A percentile compares a stretch with the other conserved stretches of the same genome.
phyloP scores from a whole-genome alignment of 2,888 invertebrate genomes.

The Acleris literana region DNA sequence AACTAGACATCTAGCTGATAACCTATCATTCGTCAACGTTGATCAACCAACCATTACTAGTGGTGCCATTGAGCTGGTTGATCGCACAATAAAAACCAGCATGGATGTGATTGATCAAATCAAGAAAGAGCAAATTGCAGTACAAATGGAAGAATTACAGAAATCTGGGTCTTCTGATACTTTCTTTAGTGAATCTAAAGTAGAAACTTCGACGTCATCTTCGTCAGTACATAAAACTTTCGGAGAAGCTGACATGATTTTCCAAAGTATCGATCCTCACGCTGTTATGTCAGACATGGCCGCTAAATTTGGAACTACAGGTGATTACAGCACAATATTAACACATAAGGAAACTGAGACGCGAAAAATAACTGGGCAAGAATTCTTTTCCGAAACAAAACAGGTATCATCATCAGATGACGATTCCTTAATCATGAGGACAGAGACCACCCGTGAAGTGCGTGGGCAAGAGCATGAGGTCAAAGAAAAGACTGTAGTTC shows the following conservation, averaged over 20 bases:
- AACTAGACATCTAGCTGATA: constrained; percentile 75
- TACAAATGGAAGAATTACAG: constrained; percentile 73
- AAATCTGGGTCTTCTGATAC: constrained; percentile 68
- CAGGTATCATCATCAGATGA: constrained; percentile 79
- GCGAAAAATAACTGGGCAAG: constrained; percentile 77
- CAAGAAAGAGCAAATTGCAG: constrained; percentile 71
- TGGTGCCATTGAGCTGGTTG: constrained; percentile 82
- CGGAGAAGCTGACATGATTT: constrained; percentile 67
- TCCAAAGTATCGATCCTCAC: constrained; percentile 70
- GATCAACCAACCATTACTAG: constrained; percentile 81
- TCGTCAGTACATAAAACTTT: constrained; percentile 72
- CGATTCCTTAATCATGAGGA: constrained; percentile 76
- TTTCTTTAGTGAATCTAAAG: constrained; percentile 69
- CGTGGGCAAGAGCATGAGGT: constrained; percentile 78
- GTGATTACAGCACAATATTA: constrained; percentile 71
- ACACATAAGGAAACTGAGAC: constrained; percentile 81
- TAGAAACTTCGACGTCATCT: constrained; percentile 74
- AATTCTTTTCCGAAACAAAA: constrained; percentile 75
- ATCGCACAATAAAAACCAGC: constrained; percentile 76
- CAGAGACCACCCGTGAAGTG: constrained; percentile 74
- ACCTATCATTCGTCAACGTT: constrained; percentile 75
- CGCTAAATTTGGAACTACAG: constrained; percentile 64
- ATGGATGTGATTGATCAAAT: constrained; percentile 73
- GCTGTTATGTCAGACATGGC: constrained; percentile 75
- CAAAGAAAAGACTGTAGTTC: constrained; percentile 75